phyloP scores from a whole-genome alignment of 2,113 vertebrate species.

The Ctenomys sociabilis region DNA sequence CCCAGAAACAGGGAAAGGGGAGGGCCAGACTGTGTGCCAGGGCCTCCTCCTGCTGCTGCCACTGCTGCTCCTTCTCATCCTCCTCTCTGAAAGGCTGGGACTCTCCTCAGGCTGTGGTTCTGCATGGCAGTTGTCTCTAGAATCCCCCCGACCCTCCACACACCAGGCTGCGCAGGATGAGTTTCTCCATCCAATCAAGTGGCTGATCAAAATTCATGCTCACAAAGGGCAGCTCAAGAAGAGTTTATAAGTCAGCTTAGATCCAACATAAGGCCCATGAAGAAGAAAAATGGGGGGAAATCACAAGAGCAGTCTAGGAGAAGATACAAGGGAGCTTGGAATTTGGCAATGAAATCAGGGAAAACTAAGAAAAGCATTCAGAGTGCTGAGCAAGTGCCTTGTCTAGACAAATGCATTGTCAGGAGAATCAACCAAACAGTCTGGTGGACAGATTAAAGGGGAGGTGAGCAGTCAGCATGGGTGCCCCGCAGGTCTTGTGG shows the following conservation, averaged over 20 bases:
- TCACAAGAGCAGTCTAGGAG: neutral
- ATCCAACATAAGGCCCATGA: neutral
- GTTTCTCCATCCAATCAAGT: neutral
- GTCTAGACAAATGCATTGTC: neutral
- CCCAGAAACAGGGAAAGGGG: neutral
- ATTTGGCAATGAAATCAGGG: neutral
- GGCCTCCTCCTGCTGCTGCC: neutral
- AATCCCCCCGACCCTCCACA: fast-evolving
- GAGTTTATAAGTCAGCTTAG: neutral
- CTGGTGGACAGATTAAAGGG: fast-evolving
- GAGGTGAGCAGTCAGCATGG: neutral
- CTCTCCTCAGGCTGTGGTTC: neutral
- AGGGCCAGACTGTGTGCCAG: neutral
- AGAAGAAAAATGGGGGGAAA: neutral
- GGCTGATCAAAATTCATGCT: neutral
- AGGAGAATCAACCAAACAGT: neutral
- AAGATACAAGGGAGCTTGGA: neutral
- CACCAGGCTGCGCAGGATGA: neutral
- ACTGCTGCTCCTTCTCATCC: neutral
- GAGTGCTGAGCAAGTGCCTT: neutral
- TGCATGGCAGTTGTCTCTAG: neutral
- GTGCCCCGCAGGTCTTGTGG: fast-evolving
- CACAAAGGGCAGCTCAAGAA: neutral
- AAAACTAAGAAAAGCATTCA: neutral
- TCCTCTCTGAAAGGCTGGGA: neutral